Conservation (phyloP, 2,113 vertebrate genomes). For the Camelus bactrianus region DNA sequence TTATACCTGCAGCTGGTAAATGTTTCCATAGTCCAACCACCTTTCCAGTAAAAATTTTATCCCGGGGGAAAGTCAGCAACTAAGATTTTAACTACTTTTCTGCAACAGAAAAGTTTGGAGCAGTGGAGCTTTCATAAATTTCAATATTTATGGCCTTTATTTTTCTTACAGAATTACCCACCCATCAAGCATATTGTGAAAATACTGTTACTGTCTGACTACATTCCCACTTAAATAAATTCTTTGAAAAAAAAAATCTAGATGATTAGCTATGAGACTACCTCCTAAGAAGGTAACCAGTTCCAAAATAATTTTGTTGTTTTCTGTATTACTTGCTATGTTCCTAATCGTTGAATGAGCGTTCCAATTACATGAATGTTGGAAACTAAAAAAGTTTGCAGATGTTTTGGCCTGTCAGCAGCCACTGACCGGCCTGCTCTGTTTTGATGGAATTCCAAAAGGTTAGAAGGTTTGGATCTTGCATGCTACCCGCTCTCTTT, state of each 20-base stretch:
- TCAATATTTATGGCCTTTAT: constrained; percentile 75
- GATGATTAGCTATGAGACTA: constrained; percentile 38
- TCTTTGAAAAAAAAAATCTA: constrained; percentile 38
- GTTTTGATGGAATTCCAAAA: not conserved
- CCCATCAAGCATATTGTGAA: constrained; percentile 71
- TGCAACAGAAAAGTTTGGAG: constrained; percentile 83
- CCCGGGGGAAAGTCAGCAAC: constrained; percentile 87
- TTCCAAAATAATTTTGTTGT: not conserved
- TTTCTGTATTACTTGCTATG: constrained; percentile 31
- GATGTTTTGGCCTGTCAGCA: not conserved
- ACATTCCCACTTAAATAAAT: constrained; percentile 22
- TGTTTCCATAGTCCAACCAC: constrained; percentile 91
- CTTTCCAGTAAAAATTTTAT: constrained; percentile 92
- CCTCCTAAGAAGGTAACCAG: constrained; percentile 51
- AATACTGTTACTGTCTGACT: constrained; percentile 57
- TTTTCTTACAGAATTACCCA: constrained; percentile 74
- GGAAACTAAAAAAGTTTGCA: not conserved
- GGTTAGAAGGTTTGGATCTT: not conserved
- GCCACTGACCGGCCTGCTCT: not conserved
- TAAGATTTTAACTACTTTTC: constrained; percentile 90
- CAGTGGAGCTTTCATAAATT: constrained; percentile 79
- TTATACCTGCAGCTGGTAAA: constrained; percentile 92
- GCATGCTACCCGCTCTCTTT: not conserved
- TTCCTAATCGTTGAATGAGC: not conserved
- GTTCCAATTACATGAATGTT: constrained; percentile 17